Evolutionary conservation across 2,888 invertebrate genomes (phyloP).

Genomic region (Cynaeus angustus): DNA sequence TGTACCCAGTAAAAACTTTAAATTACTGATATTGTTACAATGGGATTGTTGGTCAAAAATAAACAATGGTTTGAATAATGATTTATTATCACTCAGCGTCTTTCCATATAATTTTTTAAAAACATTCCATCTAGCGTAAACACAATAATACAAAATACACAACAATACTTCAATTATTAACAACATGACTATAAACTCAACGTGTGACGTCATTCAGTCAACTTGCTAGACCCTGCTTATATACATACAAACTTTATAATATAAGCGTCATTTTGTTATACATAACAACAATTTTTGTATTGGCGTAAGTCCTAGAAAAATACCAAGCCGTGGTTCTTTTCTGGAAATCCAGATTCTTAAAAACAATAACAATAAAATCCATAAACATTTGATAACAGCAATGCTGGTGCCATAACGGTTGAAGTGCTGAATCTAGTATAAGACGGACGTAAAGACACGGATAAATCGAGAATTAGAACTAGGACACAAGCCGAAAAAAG

Average conservation of each 20-base stretch:
- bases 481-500: slow-evolving; percentile 23
- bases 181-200: slow-evolving; percentile 50
- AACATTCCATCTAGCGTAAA: slow-evolving; percentile 57
- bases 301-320: slow-evolving; percentile 42
- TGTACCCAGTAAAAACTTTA: too few relatives aligned
- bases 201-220: slow-evolving; percentile 48
- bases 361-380: slow-evolving; percentile 38
- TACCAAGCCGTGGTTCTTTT: slow-evolving; percentile 18
- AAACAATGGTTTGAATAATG: slow-evolving; percentile 37
- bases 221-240: slow-evolving; percentile 51
- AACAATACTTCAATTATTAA: slow-evolving; percentile 55
- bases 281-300: slow-evolving; percentile 46
- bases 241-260: slow-evolving; percentile 49
- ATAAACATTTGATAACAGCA: slow-evolving; percentile 22
- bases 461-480: slow-evolving; percentile 15
- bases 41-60: neutral
- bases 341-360: neutral
- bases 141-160: slow-evolving; percentile 62
- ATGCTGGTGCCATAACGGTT: slow-evolving; percentile 30
- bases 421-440: slow-evolving; percentile 14
- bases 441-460: slow-evolving; percentile 21
- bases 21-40: neutral
- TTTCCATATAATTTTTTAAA: slow-evolving; percentile 60
- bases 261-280: slow-evolving; percentile 47
- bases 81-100: slow-evolving; percentile 62